Evolutionary conservation across 2,888 invertebrate species (phyloP).

Genomic region (Nemurella pictetii): DNA sequence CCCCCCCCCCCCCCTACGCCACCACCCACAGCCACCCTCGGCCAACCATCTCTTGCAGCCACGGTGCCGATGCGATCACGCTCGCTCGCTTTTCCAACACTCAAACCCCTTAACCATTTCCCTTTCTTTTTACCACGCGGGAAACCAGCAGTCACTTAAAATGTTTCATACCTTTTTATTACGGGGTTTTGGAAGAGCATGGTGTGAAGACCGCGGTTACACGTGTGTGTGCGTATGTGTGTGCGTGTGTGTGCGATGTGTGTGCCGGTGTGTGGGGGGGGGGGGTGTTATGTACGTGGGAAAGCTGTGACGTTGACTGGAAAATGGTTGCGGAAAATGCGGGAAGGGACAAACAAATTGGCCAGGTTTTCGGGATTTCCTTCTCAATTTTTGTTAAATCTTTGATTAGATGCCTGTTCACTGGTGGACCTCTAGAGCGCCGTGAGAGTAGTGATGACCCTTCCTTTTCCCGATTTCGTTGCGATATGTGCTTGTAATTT

Average conservation of each 20-base stretch:
- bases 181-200: constrained; percentile 25
- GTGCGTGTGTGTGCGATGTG: too few relatives aligned
- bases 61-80: constrained; percentile 41
- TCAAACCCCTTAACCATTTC: constrained; percentile 42
- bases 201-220: constrained; percentile 38
- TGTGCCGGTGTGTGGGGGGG: too few relatives aligned
- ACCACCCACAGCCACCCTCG: constrained; percentile 46
- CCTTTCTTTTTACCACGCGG: constrained; percentile 16
- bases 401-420: too few relatives aligned
- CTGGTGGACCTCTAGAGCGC: too few relatives aligned
- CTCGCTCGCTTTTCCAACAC: constrained; percentile 40
- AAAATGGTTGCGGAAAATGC: neutral
- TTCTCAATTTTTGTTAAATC: neutral
- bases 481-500: too few relatives aligned
- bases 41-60: constrained; percentile 45
- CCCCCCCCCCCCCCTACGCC: constrained; percentile 49
- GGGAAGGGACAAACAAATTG: neutral
- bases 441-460: too few relatives aligned
- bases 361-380: neutral
- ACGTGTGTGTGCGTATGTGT: neutral
- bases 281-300: too few relatives aligned
- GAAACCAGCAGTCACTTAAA: constrained; percentile 26
- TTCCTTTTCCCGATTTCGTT: too few relatives aligned
- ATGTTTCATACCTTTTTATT: constrained; percentile 25
- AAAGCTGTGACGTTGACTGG: too few relatives aligned